Evolutionary conservation across 1,140 invertebrate species (phyloP), one percentile per base, ranked within the genome.

Genomic region (Chionoecetes opilio): DNA sequence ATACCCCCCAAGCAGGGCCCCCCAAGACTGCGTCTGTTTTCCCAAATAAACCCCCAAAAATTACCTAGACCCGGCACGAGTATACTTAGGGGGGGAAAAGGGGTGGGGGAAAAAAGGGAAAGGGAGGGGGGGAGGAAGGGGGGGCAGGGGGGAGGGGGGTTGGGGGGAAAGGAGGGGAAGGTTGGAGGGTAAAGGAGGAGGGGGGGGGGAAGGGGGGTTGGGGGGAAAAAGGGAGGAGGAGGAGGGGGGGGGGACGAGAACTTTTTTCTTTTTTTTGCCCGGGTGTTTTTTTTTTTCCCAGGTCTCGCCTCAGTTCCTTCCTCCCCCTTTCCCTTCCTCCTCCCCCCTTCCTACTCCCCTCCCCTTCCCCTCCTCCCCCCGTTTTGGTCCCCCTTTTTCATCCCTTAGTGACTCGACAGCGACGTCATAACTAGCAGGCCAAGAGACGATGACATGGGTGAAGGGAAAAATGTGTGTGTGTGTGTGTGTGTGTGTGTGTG

Each of bases 401-500:
- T 75, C 63, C n/a, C 63, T 75, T 53, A 17, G 11, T 17, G 46
- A 53, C 63, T n/a, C 5, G 63, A n/a, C 63, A 75, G n/a, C 11
- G 21, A n/a, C n/a, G 63, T 75, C 63, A 26, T 26, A 75, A n/a
- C 63, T 75, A 26, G 6, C n/a, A 17, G 21, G 21, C n/a, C 21
- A n/a, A 21, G n/a, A 32, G 85, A 86, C 21, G n/a, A 17, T 86
- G 85, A 86, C 17, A 86, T 86, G 35, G 31, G 32, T 86, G 35
- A 86, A 29, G 85, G 85, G 32, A 86, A 3, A 86, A 34, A 32
- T 34, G 85, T 86, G 85, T 86, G 85, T 86, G 85, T 86, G 85
- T 86, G 85, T 86, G 85, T 86, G 85, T 86, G 85, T 86, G 85
- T 86, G 85, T 86, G 85, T 86, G 85, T 86, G 85, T 86, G 85